phyloP scores from a whole-genome alignment of 2,113 vertebrate species.

The Plestiodon gilberti region DNA sequence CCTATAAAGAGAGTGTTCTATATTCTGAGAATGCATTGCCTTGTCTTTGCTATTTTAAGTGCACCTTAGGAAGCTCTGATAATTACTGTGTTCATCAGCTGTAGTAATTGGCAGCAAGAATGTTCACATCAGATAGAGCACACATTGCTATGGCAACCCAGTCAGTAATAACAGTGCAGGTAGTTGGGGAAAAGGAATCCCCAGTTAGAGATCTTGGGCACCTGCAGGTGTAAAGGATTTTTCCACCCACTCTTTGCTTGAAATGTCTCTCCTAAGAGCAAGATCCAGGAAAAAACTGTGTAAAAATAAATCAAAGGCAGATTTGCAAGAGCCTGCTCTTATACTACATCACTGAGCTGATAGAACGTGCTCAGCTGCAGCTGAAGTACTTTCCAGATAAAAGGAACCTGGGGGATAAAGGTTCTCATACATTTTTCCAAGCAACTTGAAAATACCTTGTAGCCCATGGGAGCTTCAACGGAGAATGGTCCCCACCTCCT shows the following conservation, averaged over 20 bases:
- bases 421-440: not conserved
- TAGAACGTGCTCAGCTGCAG: not conserved
- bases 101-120: constrained; percentile 69
- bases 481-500: not conserved
- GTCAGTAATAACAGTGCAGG: constrained; percentile 57
- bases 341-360: not conserved
- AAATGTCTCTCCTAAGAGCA: constrained; percentile 29
- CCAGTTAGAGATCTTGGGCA: constrained; percentile 56
- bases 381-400: constrained; percentile 25
- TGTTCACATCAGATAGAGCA: constrained; percentile 64
- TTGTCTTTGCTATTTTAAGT: constrained; percentile 70
- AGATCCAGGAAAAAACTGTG: not conserved
- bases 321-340: constrained; percentile 2
- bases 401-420: not conserved
- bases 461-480: not conserved
- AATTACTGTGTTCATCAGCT: constrained; percentile 73
- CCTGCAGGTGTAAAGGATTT: constrained; percentile 63
- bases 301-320: not conserved
- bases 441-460: not conserved
- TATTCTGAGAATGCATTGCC: constrained; percentile 54
- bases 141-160: constrained; percentile 67
- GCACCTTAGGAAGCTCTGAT: constrained; percentile 68
- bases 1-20: constrained; percentile 28
- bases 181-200: constrained; percentile 61
- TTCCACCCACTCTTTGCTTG: constrained; percentile 20